Evolutionary conservation across 2,888 invertebrate genomes (phyloP).

Genomic region (Caenorhabditis doughertyi): DNA sequence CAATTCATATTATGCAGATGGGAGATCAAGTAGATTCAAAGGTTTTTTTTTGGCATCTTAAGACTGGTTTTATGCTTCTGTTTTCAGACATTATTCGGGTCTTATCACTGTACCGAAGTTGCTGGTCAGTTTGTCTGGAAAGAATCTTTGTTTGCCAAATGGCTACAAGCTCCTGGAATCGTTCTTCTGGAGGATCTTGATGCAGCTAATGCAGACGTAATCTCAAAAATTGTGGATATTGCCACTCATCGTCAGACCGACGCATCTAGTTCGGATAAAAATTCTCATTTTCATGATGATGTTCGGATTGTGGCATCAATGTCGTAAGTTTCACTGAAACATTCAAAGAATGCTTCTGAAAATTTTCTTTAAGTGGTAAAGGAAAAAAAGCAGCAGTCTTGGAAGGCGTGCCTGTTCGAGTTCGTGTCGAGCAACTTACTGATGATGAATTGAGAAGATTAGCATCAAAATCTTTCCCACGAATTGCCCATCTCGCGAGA

Average conservation of each 20-base stretch:
- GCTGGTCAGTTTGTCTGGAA: constrained; percentile 98
- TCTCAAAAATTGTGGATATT: constrained; percentile 83
- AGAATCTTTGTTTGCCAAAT: constrained; percentile 84
- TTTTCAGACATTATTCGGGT: constrained; percentile 89
- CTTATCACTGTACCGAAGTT: constrained; percentile 94
- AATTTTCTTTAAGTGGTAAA: constrained; percentile 55
- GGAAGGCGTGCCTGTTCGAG: constrained; percentile 68
- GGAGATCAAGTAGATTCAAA: constrained; percentile 98
- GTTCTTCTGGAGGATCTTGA: constrained; percentile 94
- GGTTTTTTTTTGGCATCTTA: no score
- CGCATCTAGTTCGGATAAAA: constrained; percentile 21
- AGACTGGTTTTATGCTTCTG: no score
- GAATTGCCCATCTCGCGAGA: constrained; percentile 65
- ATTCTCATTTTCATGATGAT: constrained; percentile 88
- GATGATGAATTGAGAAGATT: constrained; percentile 73
- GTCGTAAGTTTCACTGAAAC: constrained; percentile 85
- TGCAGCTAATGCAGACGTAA: constrained; percentile 93
- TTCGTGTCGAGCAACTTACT: constrained; percentile 69
- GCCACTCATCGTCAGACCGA: constrained; percentile 49
- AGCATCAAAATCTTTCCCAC: constrained; percentile 67
- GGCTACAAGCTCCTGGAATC: constrained; percentile 87
- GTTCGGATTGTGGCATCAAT: constrained; percentile 94
- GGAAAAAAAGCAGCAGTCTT: constrained; percentile 66
- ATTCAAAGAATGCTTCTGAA: not conserved
- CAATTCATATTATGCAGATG: constrained; percentile 91